Conservation (phyloP, 2,888 invertebrate species). For the Noctua comes region DNA sequence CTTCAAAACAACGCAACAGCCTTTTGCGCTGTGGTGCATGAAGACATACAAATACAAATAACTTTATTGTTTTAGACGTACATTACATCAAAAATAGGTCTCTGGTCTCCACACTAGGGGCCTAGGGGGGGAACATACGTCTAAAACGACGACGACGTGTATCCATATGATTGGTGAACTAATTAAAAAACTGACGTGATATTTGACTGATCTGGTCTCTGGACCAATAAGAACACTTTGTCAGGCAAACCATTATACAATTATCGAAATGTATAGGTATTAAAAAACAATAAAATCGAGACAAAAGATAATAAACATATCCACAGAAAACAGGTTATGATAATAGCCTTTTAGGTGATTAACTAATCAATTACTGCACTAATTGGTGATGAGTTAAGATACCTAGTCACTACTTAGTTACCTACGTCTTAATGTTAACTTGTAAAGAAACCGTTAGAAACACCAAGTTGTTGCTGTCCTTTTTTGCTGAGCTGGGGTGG, state of each 20-base stretch:
- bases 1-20: background rate
- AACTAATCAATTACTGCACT: slow-evolving; percentile 22
- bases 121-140: too few species aligned
- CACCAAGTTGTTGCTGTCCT: background rate
- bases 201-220: background rate
- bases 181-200: background rate
- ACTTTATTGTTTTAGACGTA: too few species aligned
- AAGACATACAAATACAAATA: too few species aligned
- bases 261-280: background rate
- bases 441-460: background rate
- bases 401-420: background rate
- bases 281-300: slow-evolving; percentile 17
- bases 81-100: too few species aligned
- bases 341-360: slow-evolving; percentile 22
- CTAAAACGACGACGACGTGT: background rate
- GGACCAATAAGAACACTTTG: background rate
- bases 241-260: too few species aligned
- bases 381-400: slow-evolving; percentile 13
- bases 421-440: background rate
- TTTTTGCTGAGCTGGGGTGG: background rate
- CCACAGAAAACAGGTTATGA: slow-evolving; percentile 28
- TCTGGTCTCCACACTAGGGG: too few species aligned
- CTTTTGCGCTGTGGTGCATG: background rate
- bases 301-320: slow-evolving; percentile 17
- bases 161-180: background rate